phyloP scores from a whole-genome alignment of 2,113 vertebrate genomes.

The Heliornis fulica region DNA sequence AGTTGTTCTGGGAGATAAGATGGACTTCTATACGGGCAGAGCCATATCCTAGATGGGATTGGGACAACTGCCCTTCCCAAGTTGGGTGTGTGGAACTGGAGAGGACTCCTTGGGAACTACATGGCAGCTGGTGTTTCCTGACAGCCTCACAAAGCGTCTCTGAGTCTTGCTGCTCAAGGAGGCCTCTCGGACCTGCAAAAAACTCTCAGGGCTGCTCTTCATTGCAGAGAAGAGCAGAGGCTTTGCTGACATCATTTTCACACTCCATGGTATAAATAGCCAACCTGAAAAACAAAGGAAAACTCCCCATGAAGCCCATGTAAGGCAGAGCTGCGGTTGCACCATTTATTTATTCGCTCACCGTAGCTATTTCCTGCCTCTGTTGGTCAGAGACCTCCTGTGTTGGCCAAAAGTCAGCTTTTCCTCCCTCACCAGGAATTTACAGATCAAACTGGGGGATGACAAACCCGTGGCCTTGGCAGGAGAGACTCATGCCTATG shows the following conservation, averaged over 20 bases:
- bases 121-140: background rate
- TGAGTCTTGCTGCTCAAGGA: background rate
- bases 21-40: background rate
- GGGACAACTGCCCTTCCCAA: background rate
- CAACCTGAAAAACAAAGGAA: slow-evolving; percentile 60
- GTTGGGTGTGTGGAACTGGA: background rate
- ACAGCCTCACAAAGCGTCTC: background rate
- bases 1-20: background rate
- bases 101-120: background rate
- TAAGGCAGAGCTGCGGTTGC: slow-evolving; percentile 45
- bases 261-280: slow-evolving; percentile 22
- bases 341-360: slow-evolving; percentile 52
- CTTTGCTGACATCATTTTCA: slow-evolving; percentile 38
- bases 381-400: slow-evolving; percentile 50
- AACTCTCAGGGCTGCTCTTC: background rate
- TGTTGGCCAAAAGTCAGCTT: slow-evolving; percentile 48
- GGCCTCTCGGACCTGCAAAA: background rate
- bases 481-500: fast-evolving
- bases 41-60: background rate
- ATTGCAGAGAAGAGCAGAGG: background rate
- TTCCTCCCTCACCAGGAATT: slow-evolving; percentile 1
- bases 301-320: slow-evolving; percentile 51
- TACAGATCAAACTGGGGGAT: background rate
- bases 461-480: background rate
- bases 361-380: slow-evolving; percentile 53